Evolutionary conservation across 1,140 invertebrate genomes (phyloP).

Genomic region (Amphibalanus amphitrite): DNA sequence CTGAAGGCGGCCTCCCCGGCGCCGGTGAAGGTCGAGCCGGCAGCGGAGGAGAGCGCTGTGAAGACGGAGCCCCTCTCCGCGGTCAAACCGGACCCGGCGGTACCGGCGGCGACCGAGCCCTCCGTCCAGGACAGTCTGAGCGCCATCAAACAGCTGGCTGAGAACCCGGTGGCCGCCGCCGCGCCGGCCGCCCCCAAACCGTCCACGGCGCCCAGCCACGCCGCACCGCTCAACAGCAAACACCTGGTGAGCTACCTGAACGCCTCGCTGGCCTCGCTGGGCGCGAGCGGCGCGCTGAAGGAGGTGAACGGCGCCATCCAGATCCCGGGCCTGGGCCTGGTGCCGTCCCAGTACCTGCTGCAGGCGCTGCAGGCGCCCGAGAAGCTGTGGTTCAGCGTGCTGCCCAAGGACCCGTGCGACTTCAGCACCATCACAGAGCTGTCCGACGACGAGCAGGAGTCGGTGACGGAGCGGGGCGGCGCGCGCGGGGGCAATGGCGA

Average conservation of each 20-base stretch:
- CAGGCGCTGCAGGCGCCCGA: slow-evolving; percentile 18
- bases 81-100: not conserved
- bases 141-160: not conserved
- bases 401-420: slow-evolving; percentile 42
- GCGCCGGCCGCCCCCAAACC: too few species aligned
- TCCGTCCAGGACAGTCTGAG: not conserved
- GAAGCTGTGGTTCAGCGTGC: slow-evolving; percentile 42
- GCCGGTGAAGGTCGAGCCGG: not conserved
- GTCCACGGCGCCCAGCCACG: not conserved
- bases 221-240: not conserved
- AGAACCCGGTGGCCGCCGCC: not conserved
- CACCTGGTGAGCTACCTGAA: not conserved
- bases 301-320: slow-evolving; percentile 9
- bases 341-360: slow-evolving; percentile 18
- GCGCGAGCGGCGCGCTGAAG: slow-evolving; percentile 21
- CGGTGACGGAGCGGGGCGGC: not conserved
- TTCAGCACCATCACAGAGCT: slow-evolving; percentile 26
- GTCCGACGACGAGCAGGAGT: not conserved
- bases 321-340: slow-evolving; percentile 16
- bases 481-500: too few species aligned
- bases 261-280: slow-evolving; percentile 18
- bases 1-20: too few species aligned
- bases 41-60: too few species aligned
- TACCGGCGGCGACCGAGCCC: too few species aligned
- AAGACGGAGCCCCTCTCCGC: too few species aligned